Evolutionary conservation across 2,113 vertebrate species (phyloP).

Genomic region (Scopus umbretta): DNA sequence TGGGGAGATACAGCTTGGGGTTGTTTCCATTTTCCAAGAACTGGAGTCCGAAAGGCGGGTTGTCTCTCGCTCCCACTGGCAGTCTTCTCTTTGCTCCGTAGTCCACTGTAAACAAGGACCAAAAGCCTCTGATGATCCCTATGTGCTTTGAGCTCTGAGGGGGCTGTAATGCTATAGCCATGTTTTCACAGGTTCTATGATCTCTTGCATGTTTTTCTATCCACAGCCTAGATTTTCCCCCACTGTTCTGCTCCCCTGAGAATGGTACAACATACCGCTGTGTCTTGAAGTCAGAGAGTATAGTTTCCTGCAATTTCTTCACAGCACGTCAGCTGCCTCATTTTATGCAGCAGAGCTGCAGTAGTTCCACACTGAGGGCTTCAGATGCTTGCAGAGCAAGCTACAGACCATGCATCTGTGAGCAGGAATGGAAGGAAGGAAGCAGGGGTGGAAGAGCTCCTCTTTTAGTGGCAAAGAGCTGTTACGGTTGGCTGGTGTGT

Average conservation of each 20-base stretch:
- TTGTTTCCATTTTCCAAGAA: background rate
- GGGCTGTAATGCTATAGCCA: background rate
- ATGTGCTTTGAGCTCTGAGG: background rate
- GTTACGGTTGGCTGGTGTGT: background rate
- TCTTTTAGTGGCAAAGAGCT: background rate
- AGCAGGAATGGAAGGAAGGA: slow-evolving; percentile 23
- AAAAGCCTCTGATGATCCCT: background rate
- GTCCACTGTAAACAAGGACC: background rate
- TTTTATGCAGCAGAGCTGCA: background rate
- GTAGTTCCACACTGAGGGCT: background rate
- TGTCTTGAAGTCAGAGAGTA: background rate
- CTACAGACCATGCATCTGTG: background rate
- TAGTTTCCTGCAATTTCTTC: background rate
- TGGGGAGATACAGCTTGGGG: background rate
- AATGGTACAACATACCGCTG: background rate
- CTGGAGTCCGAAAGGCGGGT: fast-evolving
- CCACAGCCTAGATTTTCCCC: background rate
- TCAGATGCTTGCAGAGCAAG: background rate
- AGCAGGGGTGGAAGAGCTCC: background rate
- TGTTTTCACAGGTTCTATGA: background rate
- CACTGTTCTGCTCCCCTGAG: background rate
- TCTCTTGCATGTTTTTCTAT: background rate
- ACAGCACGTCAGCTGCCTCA: background rate
- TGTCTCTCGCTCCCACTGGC: background rate
- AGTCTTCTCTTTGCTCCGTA: background rate